Base-by-base conservation (phyloP, 2,888 invertebrate genomes). In the Bembecia ichneumoniformis region DNA sequence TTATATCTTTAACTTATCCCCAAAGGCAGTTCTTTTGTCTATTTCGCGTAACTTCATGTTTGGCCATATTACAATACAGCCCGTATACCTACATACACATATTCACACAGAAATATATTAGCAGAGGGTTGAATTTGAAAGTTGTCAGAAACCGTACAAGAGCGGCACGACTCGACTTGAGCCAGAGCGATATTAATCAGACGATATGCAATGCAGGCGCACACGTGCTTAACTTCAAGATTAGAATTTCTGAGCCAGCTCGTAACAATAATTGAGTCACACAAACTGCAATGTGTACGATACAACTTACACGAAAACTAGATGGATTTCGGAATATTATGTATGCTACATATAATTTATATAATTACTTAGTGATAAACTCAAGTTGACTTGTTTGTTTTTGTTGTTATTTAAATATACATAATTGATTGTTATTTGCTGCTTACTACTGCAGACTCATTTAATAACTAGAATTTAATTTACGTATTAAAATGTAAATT, bases 191-290 rank as follows among this genome's bases (percentile, higher is more conserved):
- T 80, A 82, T 82, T 81, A 82, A 82, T 83, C 82, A 78, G 68
- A 71, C 69, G 74, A 75, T 75, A 77, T 81, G 77, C 76, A 70
- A 70, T 74, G 70, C 76, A 68, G 69, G 66, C 40, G 40, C 67
- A 74, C 71, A 76, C 71, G 70, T 62, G 64, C 62, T 62, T 69
- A 74, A 80, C 74, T 78, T 72, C 66, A 66, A 76, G 76, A 78
- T 79, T 77, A 74, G 74, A 75, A 74, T 74, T 74, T 74, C 78
- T 62, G 64, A 65, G 63, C 64, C 57, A 63, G 62, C 66, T 67
- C 70, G 69, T 72, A 72, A 73, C 74, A 74, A 75, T 78, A 78
- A 82, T 77, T 73, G 76, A 80, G 74, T 78, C 71, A 61, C 71
- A 72, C 69, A 62, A 70, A 76, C 63, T 70, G 61, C 61, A 60